Base-by-base conservation (phyloP, 2,797 vertebrate species). In the Linurgus olivaceus region DNA sequence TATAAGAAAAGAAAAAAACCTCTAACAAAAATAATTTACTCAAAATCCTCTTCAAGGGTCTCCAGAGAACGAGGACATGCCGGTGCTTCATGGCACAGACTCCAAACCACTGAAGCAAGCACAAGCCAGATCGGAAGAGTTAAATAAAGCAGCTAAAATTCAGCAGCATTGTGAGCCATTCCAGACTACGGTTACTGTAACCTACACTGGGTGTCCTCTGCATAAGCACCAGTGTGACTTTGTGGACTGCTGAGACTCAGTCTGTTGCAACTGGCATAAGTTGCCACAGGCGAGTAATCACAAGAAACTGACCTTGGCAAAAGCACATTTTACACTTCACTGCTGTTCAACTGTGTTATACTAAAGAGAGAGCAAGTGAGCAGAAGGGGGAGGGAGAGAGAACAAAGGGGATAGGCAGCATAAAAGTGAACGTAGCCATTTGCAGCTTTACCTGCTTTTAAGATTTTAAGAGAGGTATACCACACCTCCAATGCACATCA, bases 271-370 rank as follows among this genome's bases (percentile, higher is more conserved):
- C 94, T 97, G 96, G 97, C 97, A 96, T 94, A 97, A 85, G 90
- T 96, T 95, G 97, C 97, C 97, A 97, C 74, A 90, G 96, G 97
- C 94, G 92, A 97, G 91, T 94, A 96, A 95, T 97, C 96, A 90
- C 96, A 96, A 98, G 97, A 97, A 97, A 96, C 97, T 97, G 97
- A 98, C 97, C 98, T 98, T 98, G 97, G 98, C 97, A 96, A 97
- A 96, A 97, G 96, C 96, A 93, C 97, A 96, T 97, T 98, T 98
- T 94, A 97, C 96, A 98, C 96, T 96, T 96, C 95, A 97, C 94
- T 75, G 95, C 94, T 91, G 77, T 95, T 97, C 96, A 96, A 89
- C 96, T 62, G 42, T 93, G 92, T 96, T 96, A 96, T 96, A 96
- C 96, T 96, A 95, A 96, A 96, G 93, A 87, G 88, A 91, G 90